These are phyloP conservation scores for Magallana angulata DNA, from an alignment of 1,140 invertebrate species.

Conservation along the genomic window DNA sequence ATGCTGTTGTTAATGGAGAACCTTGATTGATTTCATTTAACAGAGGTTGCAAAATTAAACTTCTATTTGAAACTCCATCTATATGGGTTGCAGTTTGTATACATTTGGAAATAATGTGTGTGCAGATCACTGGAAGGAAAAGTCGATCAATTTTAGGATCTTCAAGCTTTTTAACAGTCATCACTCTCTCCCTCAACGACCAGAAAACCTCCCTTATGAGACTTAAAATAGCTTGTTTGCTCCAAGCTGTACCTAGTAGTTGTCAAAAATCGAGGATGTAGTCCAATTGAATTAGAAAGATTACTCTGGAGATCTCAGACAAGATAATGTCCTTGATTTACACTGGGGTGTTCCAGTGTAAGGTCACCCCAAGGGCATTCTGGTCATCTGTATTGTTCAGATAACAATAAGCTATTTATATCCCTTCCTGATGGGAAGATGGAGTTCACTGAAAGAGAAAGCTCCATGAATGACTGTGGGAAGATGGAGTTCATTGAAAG, in stretches of 20 bases:
- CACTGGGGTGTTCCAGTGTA: background rate
- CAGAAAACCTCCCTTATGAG: too few relatives aligned
- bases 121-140: too few relatives aligned
- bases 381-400: background rate
- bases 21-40: background rate
- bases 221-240: too few relatives aligned
- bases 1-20: background rate
- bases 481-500: background rate
- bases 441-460: background rate
- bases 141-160: too few relatives aligned
- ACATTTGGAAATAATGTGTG: too few relatives aligned
- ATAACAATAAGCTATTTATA: background rate
- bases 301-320: conserved; percentile 6
- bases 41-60: too few relatives aligned
- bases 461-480: background rate
- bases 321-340: background rate
- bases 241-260: background rate
- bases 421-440: background rate
- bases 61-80: too few relatives aligned
- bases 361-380: conserved; percentile 10
- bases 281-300: background rate
- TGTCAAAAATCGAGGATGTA: background rate
- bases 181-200: too few relatives aligned
- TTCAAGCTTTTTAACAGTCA: too few relatives aligned
- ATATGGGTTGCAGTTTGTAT: too few relatives aligned